phyloP scores from a whole-genome alignment of 2,797 vertebrate genomes.

The Poeciliopsis paucimaculata region DNA sequence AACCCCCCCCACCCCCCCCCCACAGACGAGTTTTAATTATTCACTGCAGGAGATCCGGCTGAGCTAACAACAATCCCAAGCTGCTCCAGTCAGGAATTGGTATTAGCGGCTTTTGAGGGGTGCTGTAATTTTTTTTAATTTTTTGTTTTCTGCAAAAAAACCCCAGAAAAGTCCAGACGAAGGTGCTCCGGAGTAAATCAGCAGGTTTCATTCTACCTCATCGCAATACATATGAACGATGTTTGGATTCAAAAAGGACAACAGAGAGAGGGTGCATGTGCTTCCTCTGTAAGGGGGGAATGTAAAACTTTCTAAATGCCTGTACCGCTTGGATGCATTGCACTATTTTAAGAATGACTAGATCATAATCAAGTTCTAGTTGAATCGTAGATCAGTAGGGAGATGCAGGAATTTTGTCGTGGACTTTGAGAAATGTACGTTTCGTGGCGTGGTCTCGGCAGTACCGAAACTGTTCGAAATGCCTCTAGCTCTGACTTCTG shows the following conservation, averaged over 20 bases:
- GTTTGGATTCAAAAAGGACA: background rate
- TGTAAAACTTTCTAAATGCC: conserved; percentile 17
- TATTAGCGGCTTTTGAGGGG: conserved; percentile 72
- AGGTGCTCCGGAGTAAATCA: conserved; percentile 54
- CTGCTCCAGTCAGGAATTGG: conserved; percentile 72
- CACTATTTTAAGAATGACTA: conserved; percentile 56
- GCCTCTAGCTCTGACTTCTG: conserved; percentile 33
- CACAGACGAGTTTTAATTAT: conserved; percentile 75
- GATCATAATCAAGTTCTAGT: conserved; percentile 37
- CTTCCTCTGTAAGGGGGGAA: background rate
- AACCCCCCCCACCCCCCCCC: conserved; percentile 56
- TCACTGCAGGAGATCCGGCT: conserved; percentile 68
- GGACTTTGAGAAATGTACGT: background rate
- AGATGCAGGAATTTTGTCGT: conserved; percentile 16
- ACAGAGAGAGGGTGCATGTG: background rate
- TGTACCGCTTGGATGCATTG: conserved; percentile 53
- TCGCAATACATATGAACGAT: conserved; percentile 49
- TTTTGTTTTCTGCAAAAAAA: conserved; percentile 34
- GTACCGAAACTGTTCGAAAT: conserved; percentile 47
- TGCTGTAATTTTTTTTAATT: conserved; percentile 29
- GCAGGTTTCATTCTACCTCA: conserved; percentile 79
- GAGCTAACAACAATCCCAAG: conserved; percentile 75
- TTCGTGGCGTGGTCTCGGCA: conserved; percentile 57
- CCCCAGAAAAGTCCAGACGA: conserved; percentile 43
- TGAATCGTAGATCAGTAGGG: conserved; percentile 36